These are phyloP conservation scores for Microcebus tavaratra DNA, from an alignment of 2,113 vertebrate species.

Conservation along the genomic window DNA sequence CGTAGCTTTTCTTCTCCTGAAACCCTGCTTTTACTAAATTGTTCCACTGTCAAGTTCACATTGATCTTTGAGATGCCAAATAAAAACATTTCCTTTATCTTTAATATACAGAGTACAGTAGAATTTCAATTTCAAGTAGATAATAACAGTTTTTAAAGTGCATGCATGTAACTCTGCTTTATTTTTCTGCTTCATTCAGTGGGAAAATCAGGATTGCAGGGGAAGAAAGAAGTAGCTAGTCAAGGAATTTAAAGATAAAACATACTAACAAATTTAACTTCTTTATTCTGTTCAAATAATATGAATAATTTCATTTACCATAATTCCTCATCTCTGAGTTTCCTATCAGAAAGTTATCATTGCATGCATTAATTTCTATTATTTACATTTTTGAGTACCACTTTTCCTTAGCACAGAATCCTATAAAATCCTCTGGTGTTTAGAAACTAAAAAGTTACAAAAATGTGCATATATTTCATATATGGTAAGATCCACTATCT, in stretches of 20 bases:
- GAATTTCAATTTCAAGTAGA: not conserved
- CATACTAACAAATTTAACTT: not conserved
- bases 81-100: not conserved
- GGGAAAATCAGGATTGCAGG: not conserved
- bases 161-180: not conserved
- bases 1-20: not conserved
- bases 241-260: not conserved
- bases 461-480: not conserved
- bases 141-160: not conserved
- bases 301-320: slow-evolving; percentile 42
- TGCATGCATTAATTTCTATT: not conserved
- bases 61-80: not conserved
- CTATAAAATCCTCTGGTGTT: not conserved
- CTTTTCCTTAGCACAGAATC: slow-evolving; percentile 11
- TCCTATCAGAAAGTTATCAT: slow-evolving; percentile 40
- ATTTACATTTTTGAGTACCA: slow-evolving; percentile 29
- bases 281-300: slow-evolving; percentile 18
- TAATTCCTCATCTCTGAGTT: not conserved
- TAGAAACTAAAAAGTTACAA: not conserved
- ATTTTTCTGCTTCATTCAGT: not conserved
- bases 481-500: not conserved
- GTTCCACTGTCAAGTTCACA: not conserved
- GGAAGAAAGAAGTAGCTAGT: not conserved
- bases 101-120: slow-evolving; percentile 13
- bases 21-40: slow-evolving; percentile 1